phyloP scores from a whole-genome alignment of 2,113 vertebrate genomes.

The Cinclus mexicanus region DNA sequence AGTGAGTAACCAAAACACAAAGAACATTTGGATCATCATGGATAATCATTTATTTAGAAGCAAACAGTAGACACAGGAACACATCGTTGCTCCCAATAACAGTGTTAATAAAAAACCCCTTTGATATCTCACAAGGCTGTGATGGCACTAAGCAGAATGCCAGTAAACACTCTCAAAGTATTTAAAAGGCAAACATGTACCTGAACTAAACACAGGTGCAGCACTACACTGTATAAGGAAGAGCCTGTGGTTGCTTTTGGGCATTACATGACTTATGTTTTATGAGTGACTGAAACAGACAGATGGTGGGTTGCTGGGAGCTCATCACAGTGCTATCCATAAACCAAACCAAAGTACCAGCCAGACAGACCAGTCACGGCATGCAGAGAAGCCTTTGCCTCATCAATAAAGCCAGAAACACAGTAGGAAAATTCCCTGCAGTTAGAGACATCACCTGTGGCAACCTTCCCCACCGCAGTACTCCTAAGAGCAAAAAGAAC shows the following conservation, averaged over 20 bases:
- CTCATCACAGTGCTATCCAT: background rate
- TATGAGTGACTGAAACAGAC: background rate
- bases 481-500: background rate
- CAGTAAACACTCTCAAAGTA: background rate
- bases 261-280: background rate
- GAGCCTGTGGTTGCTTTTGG: background rate
- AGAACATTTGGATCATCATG: background rate
- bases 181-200: background rate
- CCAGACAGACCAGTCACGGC: background rate
- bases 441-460: background rate
- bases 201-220: background rate
- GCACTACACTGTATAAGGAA: background rate
- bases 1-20: background rate
- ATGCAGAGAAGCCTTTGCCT: background rate
- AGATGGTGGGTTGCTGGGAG: background rate
- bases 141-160: background rate
- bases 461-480: background rate
- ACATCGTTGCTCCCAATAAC: rapidly evolving
- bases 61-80: background rate
- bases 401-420: background rate
- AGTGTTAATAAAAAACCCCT: background rate
- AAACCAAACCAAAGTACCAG: background rate
- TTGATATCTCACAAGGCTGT: background rate
- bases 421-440: background rate
- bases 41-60: background rate